Evolutionary conservation across 2,888 invertebrate genomes (phyloP), one percentile per base, ranked within the genome.

Genomic region (Copidosoma aretas): DNA sequence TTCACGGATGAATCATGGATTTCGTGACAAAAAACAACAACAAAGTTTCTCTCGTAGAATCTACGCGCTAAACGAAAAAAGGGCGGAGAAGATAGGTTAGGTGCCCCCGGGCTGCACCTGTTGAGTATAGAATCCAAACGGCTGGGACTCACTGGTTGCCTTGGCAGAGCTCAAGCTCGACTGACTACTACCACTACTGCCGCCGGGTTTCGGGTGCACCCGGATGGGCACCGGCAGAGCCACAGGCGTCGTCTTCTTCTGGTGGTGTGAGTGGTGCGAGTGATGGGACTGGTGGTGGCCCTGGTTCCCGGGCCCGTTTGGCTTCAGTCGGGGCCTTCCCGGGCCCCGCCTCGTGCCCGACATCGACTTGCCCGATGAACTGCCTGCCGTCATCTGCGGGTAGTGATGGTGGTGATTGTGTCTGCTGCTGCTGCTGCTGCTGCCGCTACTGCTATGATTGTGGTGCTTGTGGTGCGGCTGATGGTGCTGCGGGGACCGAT

Each of bases 251-350:
- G 22, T 79, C 80, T 62, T 79, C 78, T 4, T 73, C 67, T 24
- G 53, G 5, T 61, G 63, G 59, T 70, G 73, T 15, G 32, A 22
- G 3, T 72, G 73, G 56, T 73, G 70, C 17, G 49, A 49, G 49
- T 49, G 49, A 19, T 49, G 49, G 4, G 17, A 19, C 19, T 3
- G 14, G 72, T 71, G 24, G 32, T 86, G 86, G 10, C 90, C 90
- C 70, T 88, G 88, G 78, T 91, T 87, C 0, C 88, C 84, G 0
- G 91, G 91, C 0, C 90, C 90, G 12, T 87, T 85, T 0, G 90
- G 90, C 76, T 89, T 88, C 15, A 91, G 82, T 2, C 91, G 86
- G 0, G 91, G 91, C 69, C 91, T 83, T 12, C 91, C 91, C 0
- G 91, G 91, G 21, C 91, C 91, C 57, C 91, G 83, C 65, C 90